A percentile compares a stretch with the other conserved stretches of the same genome.
phyloP scores from a whole-genome alignment of 2,113 vertebrate species.

The Xenus cinereus region DNA sequence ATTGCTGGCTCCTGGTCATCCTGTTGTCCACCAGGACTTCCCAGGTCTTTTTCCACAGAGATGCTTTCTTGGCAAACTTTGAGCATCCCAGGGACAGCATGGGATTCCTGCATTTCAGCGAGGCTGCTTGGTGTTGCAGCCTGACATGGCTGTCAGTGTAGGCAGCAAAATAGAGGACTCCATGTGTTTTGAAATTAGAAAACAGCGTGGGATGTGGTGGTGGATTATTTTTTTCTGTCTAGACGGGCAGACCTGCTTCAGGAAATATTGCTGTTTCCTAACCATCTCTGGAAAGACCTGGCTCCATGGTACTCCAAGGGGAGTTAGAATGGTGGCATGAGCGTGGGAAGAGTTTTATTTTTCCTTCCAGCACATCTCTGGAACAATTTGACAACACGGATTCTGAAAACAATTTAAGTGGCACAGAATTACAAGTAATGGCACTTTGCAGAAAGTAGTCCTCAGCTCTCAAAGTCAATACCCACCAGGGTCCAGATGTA shows the following conservation, averaged over 20 bases:
- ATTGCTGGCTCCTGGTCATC: too few relatives aligned
- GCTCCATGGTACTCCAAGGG: neutral
- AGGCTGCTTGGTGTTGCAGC: neutral
- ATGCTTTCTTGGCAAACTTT: neutral
- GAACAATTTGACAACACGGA: fast-evolving
- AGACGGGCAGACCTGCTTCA: neutral
- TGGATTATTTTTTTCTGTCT: neutral
- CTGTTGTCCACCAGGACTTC: too few relatives aligned
- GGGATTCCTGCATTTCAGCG: neutral
- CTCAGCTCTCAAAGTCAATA: neutral
- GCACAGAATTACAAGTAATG: neutral
- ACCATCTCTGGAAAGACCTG: neutral
- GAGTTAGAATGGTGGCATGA: neutral
- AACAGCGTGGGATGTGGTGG: neutral
- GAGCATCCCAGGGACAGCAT: neutral
- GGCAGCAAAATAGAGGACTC: neutral
- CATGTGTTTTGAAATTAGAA: neutral
- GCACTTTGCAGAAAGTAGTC: neutral
- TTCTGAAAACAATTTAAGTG: neutral
- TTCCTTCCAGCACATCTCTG: neutral
- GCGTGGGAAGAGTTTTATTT: neutral
- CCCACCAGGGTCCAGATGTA: neutral
- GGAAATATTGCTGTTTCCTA: neutral
- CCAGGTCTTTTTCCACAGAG: too few relatives aligned
- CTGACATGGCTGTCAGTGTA: neutral